A percentile compares a stretch with the other conserved stretches of the same genome.
These are phyloP conservation scores for Hephaestus fuliginosus DNA, from an alignment of 2,797 vertebrate species.

Conservation along the genomic window DNA sequence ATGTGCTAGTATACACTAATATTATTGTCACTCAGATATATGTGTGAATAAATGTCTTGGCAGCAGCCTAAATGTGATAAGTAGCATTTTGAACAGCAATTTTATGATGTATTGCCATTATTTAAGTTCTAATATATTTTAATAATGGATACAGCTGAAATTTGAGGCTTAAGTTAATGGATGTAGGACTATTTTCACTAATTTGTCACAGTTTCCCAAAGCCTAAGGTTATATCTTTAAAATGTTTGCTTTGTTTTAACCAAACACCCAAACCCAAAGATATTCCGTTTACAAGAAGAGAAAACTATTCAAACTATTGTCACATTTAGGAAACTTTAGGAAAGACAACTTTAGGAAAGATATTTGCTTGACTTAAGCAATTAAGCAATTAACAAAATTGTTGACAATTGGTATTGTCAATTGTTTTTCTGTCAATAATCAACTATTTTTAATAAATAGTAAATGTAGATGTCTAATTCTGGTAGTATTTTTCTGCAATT, in stretches of 20 bases:
- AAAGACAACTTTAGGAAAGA: no score
- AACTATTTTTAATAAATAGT: slow-evolving; percentile 6
- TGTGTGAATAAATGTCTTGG: slow-evolving; percentile 37
- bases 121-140: slow-evolving; percentile 4
- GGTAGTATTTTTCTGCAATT: slow-evolving; percentile 29
- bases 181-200: background rate
- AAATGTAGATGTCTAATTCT: slow-evolving; percentile 25
- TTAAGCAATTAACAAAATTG: slow-evolving; percentile 16
- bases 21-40: slow-evolving; percentile 44
- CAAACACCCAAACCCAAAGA: background rate
- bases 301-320: background rate
- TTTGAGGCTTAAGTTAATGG: background rate
- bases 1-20: slow-evolving; percentile 30
- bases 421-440: slow-evolving; percentile 2
- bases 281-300: slow-evolving; percentile 1
- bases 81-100: slow-evolving; percentile 36
- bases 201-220: slow-evolving; percentile 8
- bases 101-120: slow-evolving; percentile 1
- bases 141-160: slow-evolving; percentile 7
- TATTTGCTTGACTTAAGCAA: slow-evolving; percentile 16
- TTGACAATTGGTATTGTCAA: background rate
- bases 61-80: slow-evolving; percentile 43
- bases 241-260: slow-evolving; percentile 5
- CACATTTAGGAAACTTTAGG: background rate
- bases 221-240: background rate